Evolutionary conservation across 2,888 invertebrate genomes (phyloP), one percentile per base, ranked within the genome.

Genomic region (Eumerus sabulonum): DNA sequence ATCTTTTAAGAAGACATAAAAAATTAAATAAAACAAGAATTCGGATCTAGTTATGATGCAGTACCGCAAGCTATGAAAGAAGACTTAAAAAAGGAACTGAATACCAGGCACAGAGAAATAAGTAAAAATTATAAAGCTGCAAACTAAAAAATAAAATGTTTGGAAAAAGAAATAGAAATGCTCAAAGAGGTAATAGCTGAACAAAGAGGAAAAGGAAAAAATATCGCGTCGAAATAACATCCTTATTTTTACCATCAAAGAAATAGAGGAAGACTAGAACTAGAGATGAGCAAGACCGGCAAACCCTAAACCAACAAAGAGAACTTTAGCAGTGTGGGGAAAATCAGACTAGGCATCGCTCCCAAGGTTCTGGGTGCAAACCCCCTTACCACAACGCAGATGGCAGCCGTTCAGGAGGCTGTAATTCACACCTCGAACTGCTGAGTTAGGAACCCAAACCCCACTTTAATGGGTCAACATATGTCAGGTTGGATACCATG

Each of bases 61-160:
- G 45, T 45, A 45, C 45, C n/a, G 16, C 13, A 1, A 47, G 27
- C 27, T 27, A 27, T 27, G 27, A 27, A 27, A 27, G 27, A 27
- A 27, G 27, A 27, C 7, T 4, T 27, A 7, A 27, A n/a, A 27
- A 27, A 27, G 7, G 27, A 27, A 27, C 27, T 27, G 27, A 27
- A 27, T 16, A 47, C 5, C 9, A 17, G 16, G 14, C 16, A 47
- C 16, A 16, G 14, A 47, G 18, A 47, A 47, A 16, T 47, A 47
- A 16, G 14, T 16, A 47, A 47, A 11, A 47, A 47, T 45, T 0
- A 9, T 47, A 47, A 27, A 27, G 7, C 27, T 27, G 7, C 27
- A 27, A 27, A 50, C 2, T 18, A 50, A 2, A 50, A 50, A 50
- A 50, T 27, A 1, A n/a, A 50, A 50, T 19, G n/a, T 27, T n/a